These are phyloP conservation scores for Siniperca obscura DNA, from an alignment of 2,797 vertebrate species.

Conservation along the genomic window DNA sequence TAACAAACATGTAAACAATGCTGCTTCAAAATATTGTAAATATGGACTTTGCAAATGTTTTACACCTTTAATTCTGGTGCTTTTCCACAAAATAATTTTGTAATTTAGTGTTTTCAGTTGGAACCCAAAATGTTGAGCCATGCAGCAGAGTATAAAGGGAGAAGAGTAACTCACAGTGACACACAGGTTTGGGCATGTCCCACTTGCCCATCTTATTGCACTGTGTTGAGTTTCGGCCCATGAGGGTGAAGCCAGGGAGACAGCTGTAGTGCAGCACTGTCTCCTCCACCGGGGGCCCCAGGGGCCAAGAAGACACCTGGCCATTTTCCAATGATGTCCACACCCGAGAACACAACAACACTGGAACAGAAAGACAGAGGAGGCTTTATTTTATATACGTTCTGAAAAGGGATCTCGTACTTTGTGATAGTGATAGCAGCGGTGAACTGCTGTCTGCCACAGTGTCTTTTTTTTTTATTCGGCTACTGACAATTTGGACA, in stretches of 20 bases:
- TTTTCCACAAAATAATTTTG: neutral
- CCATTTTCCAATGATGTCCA: constrained; percentile 91
- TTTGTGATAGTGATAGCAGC: neutral
- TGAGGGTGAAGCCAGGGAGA: constrained; percentile 87
- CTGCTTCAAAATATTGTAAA: neutral
- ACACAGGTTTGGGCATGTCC: constrained; percentile 90
- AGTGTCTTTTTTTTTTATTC: too few species aligned
- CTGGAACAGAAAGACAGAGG: constrained; percentile 66
- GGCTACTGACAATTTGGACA: too few species aligned
- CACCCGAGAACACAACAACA: constrained; percentile 87
- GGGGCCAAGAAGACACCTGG: constrained; percentile 78
- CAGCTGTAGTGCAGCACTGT: constrained; percentile 88
- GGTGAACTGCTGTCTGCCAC: too few species aligned
- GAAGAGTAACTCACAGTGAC: constrained; percentile 86
- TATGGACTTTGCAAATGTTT: neutral
- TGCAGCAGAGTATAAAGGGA: neutral
- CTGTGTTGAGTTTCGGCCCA: constrained; percentile 85
- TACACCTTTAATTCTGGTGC: neutral
- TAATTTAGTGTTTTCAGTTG: neutral
- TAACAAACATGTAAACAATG: neutral
- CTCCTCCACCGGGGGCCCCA: constrained; percentile 87
- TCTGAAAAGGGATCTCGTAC: neutral
- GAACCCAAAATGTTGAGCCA: neutral
- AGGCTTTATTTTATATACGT: neutral
- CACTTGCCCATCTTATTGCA: constrained; percentile 91